Conservation (phyloP, 2,888 invertebrate species). For the Doris montereyensis region DNA sequence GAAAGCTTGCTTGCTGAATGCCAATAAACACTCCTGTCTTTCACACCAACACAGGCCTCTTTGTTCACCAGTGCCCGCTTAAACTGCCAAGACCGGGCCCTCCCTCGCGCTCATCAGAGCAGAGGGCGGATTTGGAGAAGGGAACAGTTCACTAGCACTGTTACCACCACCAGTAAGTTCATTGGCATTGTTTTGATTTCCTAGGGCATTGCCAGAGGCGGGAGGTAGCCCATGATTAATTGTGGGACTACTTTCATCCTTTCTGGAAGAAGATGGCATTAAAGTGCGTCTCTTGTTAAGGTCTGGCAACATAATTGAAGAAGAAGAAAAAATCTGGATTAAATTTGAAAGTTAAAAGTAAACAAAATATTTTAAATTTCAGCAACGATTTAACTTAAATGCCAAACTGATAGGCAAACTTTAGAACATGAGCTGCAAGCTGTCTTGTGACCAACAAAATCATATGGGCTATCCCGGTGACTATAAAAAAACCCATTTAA, state of each 20-base stretch:
- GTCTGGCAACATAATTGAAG: constrained; percentile 49
- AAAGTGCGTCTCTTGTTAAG: constrained; percentile 61
- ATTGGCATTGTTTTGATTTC: background rate
- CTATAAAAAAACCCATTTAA: too few species aligned
- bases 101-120: constrained; percentile 43
- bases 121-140: constrained; percentile 37
- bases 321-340: too few species aligned
- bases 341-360: too few species aligned
- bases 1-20: too few species aligned
- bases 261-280: constrained; percentile 23
- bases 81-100: constrained; percentile 59
- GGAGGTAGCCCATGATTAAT: constrained; percentile 7
- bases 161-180: constrained; percentile 16
- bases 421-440: too few species aligned
- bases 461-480: too few species aligned
- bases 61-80: constrained; percentile 53
- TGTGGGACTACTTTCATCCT: constrained; percentile 32
- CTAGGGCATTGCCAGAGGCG: background rate
- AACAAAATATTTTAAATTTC: too few species aligned
- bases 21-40: too few species aligned
- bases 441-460: too few species aligned
- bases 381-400: too few species aligned
- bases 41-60: background rate
- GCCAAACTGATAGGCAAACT: too few species aligned
- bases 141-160: constrained; percentile 37